Base-by-base conservation (phyloP, 2,888 invertebrate species). In the Lucinisca nassula region DNA sequence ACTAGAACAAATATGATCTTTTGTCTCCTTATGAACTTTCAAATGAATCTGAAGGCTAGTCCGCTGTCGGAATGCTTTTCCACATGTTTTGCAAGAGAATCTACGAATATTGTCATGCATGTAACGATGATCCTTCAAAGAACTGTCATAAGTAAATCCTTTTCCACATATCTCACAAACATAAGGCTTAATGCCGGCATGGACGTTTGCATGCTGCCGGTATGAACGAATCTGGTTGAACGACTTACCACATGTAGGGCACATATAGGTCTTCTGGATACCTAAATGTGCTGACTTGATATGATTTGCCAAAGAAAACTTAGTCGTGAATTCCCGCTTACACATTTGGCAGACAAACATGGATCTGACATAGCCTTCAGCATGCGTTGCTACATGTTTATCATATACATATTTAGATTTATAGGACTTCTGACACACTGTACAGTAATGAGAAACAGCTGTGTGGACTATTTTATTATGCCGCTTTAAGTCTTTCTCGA, bases 21-120 rank as follows among this genome's bases (percentile, higher is more conserved):
- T 95, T 75, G 95, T 95, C 27, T 95, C 96, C 80, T 94, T 95
- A 91, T 96, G 96, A 76, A 96, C 95, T 72, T 96, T 95, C 90
- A 94, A 91, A 86, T 96, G 96, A 21, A 96, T 96, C n/a, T 95
- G 92, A 37, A 96, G 92, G 61, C 96, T 96, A 14, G 96, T 94
- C 24, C 96, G 95, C 75, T 96, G 96, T 14, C 95, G 90, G 91
- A 96, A 96, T 37, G 94, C 92, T 81, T 95, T 95, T 27, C 93
- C 93, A 90, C 96, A 96, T 12, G 94, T 90, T 17, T 90, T 92
- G 86, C 96, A 96, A 72, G 93, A 93, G 91, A 96, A 96, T 40
- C 94, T 92, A 55, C 95, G 93, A 8, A 93, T 91, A 45, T 95
- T 94, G 76, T 95, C 92, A 84, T 96, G 96, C 90, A 95, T 95